Conservation (phyloP, 2,113 vertebrate species). For the Rhabdornis inornatus region DNA sequence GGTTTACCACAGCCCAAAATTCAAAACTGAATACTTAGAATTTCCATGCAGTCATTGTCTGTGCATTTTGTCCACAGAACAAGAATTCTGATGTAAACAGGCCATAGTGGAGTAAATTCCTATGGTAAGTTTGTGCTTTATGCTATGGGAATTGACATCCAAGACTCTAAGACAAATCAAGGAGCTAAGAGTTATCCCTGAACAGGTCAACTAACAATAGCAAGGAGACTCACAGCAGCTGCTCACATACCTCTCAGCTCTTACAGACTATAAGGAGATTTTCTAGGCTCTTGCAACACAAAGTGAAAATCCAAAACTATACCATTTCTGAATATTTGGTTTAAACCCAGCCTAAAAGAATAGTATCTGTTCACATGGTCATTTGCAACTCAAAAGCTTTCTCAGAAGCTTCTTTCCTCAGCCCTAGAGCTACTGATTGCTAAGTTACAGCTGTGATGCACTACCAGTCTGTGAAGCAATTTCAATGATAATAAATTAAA, state of each 20-base stretch:
- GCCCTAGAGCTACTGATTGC: background rate
- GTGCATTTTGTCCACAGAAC: background rate
- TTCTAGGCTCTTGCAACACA: background rate
- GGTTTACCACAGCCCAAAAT: background rate
- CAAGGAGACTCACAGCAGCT: background rate
- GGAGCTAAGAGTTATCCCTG: background rate
- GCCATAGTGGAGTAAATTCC: background rate
- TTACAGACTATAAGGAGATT: background rate
- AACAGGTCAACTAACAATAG: background rate
- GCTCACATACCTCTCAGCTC: background rate
- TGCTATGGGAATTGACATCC: background rate
- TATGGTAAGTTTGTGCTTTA: background rate
- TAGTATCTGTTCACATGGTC: background rate
- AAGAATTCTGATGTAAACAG: background rate
- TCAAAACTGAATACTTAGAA: background rate
- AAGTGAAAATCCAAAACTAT: background rate
- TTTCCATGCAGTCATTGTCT: background rate
- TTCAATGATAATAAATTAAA: background rate
- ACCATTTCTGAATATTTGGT: background rate
- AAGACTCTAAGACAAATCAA: background rate
- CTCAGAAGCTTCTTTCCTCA: background rate
- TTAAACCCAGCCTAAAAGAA: background rate
- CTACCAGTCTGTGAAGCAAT: background rate
- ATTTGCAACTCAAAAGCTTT: background rate
- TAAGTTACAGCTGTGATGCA: background rate